Evolutionary conservation across 2,113 vertebrate species (phyloP).

Genomic region (Chaetodon trifascialis): DNA sequence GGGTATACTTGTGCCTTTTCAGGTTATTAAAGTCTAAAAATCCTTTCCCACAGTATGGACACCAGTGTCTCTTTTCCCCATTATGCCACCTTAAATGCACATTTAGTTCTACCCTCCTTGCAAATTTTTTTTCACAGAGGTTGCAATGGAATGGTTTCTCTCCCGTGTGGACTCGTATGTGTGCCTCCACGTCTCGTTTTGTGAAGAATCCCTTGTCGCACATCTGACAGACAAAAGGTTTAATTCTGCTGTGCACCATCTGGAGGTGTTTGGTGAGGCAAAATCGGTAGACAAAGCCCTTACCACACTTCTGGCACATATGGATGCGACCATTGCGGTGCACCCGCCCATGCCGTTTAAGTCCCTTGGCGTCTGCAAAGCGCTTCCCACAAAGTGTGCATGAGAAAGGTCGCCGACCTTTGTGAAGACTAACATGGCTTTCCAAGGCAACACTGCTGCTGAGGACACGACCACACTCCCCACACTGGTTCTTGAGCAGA

Average conservation of each 20-base stretch:
- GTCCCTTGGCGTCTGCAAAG: conserved; percentile 75
- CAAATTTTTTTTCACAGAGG: conserved; percentile 87
- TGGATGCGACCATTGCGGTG: conserved; percentile 80
- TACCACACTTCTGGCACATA: conserved; percentile 79
- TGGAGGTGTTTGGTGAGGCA: conserved; percentile 79
- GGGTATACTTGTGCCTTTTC: conserved; percentile 86
- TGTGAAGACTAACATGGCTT: conserved; percentile 80
- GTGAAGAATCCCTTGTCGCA: conserved; percentile 80
- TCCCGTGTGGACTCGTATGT: conserved; percentile 87
- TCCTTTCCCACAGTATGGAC: conserved; percentile 86
- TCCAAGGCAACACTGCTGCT: conserved; percentile 76
- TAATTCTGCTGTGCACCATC: conserved; percentile 78
- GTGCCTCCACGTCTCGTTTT: conserved; percentile 80
- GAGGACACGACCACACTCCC: conserved; percentile 79
- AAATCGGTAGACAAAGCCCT: conserved; percentile 82
- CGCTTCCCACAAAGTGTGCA: conserved; percentile 79
- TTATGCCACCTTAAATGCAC: conserved; percentile 86
- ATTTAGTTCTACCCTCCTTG: conserved; percentile 84
- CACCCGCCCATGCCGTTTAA: conserved; percentile 79
- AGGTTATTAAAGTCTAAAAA: conserved; percentile 88
- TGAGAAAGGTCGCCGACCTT: conserved; percentile 68
- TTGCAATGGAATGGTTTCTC: conserved; percentile 88
- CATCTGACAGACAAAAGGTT: conserved; percentile 80
- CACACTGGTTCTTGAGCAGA: conserved; percentile 79
- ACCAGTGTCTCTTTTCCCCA: conserved; percentile 82